phyloP scores from a whole-genome alignment of 2,888 invertebrate species.

The Phania funesta region DNA sequence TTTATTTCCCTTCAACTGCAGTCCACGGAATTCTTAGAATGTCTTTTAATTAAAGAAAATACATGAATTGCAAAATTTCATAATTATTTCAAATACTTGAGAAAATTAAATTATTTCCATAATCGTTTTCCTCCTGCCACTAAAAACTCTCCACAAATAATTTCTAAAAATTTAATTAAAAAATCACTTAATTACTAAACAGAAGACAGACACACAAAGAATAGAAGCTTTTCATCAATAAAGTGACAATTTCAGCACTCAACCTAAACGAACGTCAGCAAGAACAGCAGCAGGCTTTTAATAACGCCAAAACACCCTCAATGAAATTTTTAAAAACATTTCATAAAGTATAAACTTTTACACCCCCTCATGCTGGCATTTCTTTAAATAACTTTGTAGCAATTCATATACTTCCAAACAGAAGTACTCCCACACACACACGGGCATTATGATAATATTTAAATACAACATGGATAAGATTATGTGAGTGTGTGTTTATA shows the following conservation, averaged over 20 bases:
- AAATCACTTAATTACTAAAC: constrained; percentile 66
- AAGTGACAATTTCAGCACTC: constrained; percentile 66
- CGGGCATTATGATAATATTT: constrained; percentile 14
- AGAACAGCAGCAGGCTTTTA: constrained; percentile 39
- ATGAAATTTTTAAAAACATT: constrained; percentile 25
- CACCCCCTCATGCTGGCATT: background rate
- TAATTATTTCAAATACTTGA: constrained; percentile 59
- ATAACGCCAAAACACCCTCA: constrained; percentile 55
- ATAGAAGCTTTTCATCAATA: constrained; percentile 65
- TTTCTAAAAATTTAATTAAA: constrained; percentile 61
- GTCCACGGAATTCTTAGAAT: background rate
- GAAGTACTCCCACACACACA: background rate
- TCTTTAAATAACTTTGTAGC: constrained; percentile 42
- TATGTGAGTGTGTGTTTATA: constrained; percentile 14
- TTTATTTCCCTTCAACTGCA: background rate
- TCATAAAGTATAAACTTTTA: constrained; percentile 34
- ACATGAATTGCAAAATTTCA: constrained; percentile 54
- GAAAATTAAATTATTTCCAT: constrained; percentile 59
- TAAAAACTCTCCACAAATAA: constrained; percentile 4
- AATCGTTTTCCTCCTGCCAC: background rate
- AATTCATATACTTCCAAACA: constrained; percentile 3
- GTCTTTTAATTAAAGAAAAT: constrained; percentile 45
- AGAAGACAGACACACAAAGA: constrained; percentile 31
- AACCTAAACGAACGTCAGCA: constrained; percentile 35
- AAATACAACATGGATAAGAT: constrained; percentile 37